Percentiles rank a stretch among this genome's conserved stretches.
These are phyloP conservation scores for Yponomeuta malinellus DNA, from an alignment of 2,888 invertebrate genomes.

Conservation along the genomic window DNA sequence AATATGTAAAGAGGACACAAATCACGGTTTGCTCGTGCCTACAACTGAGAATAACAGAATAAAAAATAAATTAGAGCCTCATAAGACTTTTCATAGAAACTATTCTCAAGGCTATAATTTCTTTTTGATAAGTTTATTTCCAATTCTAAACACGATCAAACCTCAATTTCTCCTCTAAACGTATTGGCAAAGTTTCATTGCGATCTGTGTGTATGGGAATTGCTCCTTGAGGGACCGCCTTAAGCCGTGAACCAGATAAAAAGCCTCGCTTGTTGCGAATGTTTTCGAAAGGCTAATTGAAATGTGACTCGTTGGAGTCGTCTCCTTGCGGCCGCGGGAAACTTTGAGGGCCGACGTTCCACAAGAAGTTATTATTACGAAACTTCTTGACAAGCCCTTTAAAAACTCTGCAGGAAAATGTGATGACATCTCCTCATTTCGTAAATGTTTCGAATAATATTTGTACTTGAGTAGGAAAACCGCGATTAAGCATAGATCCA, in stretches of 20 bases:
- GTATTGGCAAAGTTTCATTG: too few species aligned
- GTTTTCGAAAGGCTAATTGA: slow-evolving; percentile 7
- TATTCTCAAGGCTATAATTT: too few species aligned
- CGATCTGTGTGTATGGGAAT: not conserved
- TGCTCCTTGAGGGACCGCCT: too few species aligned
- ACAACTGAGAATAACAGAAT: too few species aligned
- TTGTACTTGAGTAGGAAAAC: not conserved
- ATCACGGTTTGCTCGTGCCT: too few species aligned
- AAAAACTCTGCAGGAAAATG: slow-evolving; percentile 2
- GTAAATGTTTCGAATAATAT: not conserved
- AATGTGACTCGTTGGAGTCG: slow-evolving; percentile 7
- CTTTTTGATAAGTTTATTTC: too few species aligned
- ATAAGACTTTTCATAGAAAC: too few species aligned
- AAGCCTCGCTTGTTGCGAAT: not conserved
- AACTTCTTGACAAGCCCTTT: slow-evolving; percentile 11
- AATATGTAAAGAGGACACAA: too few species aligned
- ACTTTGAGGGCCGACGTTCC: slow-evolving; percentile 5
- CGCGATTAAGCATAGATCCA: not conserved
- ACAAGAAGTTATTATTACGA: slow-evolving; percentile 6
- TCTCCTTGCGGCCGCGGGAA: slow-evolving; percentile 5
- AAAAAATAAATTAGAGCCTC: too few species aligned
- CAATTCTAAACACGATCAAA: too few species aligned
- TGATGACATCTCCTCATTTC: slow-evolving; percentile 6
- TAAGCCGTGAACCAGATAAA: not conserved
- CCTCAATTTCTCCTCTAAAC: too few species aligned